Evolutionary conservation across 2,797 vertebrate genomes (phyloP).

Genomic region (Coranthus polyacanthus): DNA sequence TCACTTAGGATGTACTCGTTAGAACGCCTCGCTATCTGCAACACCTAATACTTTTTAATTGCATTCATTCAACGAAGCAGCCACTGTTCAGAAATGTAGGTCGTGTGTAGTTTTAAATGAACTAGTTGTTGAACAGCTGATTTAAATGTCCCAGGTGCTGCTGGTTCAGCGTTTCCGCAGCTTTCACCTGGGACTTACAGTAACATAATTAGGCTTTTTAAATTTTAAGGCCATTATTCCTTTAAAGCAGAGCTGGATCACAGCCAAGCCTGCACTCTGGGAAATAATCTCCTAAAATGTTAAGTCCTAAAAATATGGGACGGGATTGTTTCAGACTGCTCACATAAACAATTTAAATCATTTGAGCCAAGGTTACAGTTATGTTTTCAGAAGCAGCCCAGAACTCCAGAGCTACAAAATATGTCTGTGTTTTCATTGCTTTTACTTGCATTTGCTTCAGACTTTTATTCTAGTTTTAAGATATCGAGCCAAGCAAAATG

Average conservation of each 20-base stretch:
- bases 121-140: constrained; percentile 46
- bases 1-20: constrained; percentile 51
- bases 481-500: no score
- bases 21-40: constrained; percentile 23
- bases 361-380: constrained; percentile 25
- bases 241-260: constrained; percentile 41
- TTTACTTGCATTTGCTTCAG: constrained; percentile 25
- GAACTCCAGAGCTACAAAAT: no score
- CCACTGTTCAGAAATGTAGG: constrained; percentile 40
- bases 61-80: constrained; percentile 18
- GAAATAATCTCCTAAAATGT: constrained; percentile 52
- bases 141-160: constrained; percentile 64
- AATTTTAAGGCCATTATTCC: constrained; percentile 45
- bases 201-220: constrained; percentile 8
- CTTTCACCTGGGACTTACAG: no score
- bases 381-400: no score
- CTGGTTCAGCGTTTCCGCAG: constrained; percentile 35
- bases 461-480: no score
- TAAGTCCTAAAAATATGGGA: constrained; percentile 33
- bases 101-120: constrained; percentile 24
- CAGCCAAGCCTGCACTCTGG: constrained; percentile 49
- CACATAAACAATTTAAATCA: constrained; percentile 12
- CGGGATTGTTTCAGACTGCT: neutral
- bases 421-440: no score
- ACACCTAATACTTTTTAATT: constrained; percentile 54